Percentiles rank a stretch among this genome's conserved stretches.
Conservation (phyloP, 2,797 vertebrate species). For the Enteromius radiatus region DNA sequence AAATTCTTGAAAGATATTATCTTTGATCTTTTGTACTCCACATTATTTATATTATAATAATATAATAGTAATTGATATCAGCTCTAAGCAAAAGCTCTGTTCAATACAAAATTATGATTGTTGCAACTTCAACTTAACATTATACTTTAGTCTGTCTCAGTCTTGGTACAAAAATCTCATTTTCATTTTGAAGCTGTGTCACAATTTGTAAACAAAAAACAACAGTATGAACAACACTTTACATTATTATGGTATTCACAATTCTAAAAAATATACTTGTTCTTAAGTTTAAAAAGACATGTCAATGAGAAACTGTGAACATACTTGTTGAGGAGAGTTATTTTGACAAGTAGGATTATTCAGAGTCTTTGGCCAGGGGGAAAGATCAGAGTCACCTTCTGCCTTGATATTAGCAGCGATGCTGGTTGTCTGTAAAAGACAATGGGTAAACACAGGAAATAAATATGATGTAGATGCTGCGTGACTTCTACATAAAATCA, state of each 20-base stretch:
- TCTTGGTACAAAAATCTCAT: neutral
- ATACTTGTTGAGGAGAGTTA: conserved; percentile 16
- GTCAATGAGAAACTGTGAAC: neutral
- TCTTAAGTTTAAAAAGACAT: neutral
- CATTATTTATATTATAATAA: neutral
- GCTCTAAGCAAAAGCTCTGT: neutral
- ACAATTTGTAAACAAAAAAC: neutral
- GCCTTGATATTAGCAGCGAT: neutral
- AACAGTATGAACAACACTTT: neutral
- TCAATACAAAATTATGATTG: neutral
- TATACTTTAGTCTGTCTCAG: neutral
- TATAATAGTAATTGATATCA: neutral
- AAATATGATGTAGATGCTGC: neutral
- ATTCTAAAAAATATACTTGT: neutral
- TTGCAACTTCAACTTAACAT: neutral
- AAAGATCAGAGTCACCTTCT: neutral
- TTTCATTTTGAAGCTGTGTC: neutral
- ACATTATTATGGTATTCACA: neutral
- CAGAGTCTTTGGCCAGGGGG: neutral
- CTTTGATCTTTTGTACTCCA: neutral
- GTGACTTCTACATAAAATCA: neutral
- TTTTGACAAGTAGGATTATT: neutral
- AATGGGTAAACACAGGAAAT: neutral
- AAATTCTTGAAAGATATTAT: neutral
- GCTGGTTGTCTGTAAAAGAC: conserved; percentile 24